These are phyloP conservation scores for Falco concolor DNA, from an alignment of 2,797 vertebrate genomes.

Conservation along the genomic window DNA sequence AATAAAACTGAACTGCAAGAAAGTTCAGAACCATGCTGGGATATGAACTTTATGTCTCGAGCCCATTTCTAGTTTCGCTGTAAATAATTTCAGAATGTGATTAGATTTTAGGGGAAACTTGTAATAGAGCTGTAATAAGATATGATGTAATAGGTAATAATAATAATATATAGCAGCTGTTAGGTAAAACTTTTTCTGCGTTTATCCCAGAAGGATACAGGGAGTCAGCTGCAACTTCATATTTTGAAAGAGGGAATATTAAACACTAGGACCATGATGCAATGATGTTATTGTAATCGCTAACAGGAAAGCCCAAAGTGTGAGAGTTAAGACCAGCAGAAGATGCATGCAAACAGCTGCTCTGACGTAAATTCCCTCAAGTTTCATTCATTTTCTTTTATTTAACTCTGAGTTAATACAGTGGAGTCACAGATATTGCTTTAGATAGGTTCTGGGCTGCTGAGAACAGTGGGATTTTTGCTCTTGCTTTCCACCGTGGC, in stretches of 20 bases:
- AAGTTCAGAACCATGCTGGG: constrained; percentile 59
- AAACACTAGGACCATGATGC: constrained; percentile 44
- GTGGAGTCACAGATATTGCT: background rate
- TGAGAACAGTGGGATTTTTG: background rate
- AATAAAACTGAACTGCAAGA: constrained; percentile 11
- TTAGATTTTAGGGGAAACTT: constrained; percentile 65
- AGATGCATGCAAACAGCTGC: constrained; percentile 32
- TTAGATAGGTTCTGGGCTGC: background rate
- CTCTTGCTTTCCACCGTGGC: background rate
- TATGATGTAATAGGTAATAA: constrained; percentile 70
- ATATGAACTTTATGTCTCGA: constrained; percentile 41
- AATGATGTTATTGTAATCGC: constrained; percentile 19
- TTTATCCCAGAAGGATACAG: constrained; percentile 64
- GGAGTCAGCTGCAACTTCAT: constrained; percentile 64
- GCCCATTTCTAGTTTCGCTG: constrained; percentile 37
- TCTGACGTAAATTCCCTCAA: constrained; percentile 33
- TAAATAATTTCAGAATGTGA: constrained; percentile 68
- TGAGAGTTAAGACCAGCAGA: constrained; percentile 52
- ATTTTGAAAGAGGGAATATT: constrained; percentile 63
- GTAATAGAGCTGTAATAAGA: constrained; percentile 66
- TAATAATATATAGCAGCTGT: constrained; percentile 71
- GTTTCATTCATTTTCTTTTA: background rate
- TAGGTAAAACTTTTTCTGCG: constrained; percentile 45
- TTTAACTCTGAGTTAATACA: background rate
- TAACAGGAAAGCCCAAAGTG: constrained; percentile 37